These are phyloP conservation scores for Megaptera novaeangliae DNA, from an alignment of 2,113 vertebrate species.

Conservation along the genomic window DNA sequence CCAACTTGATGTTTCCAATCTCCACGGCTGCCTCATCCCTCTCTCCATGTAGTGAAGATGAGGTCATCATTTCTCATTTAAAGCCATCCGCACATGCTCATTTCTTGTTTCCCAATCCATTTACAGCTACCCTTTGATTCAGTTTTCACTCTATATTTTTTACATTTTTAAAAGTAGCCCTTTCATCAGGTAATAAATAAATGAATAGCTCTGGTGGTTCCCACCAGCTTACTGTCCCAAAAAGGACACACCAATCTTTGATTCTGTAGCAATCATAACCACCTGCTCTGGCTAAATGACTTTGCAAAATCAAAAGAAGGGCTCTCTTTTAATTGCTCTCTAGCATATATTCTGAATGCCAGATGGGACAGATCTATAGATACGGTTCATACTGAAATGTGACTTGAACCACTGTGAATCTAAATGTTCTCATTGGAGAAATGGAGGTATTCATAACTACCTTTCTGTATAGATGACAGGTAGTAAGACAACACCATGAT, in stretches of 20 bases:
- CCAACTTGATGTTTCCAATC: not conserved
- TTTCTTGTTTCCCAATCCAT: not conserved
- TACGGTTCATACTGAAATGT: not conserved
- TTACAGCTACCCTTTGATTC: not conserved
- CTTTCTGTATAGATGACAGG: not conserved
- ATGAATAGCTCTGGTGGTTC: not conserved
- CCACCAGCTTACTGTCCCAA: not conserved
- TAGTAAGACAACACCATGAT: not conserved
- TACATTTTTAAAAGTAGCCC: not conserved
- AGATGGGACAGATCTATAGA: not conserved
- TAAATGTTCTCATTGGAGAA: not conserved
- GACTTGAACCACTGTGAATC: not conserved
- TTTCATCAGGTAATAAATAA: not conserved
- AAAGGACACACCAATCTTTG: not conserved
- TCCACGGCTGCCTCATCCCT: not conserved
- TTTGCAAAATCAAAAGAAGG: not conserved
- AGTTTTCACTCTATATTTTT: not conserved
- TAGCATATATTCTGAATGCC: not conserved
- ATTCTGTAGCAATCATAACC: not conserved
- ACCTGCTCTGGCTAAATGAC: not conserved
- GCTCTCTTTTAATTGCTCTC: not conserved
- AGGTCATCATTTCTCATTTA: not conserved
- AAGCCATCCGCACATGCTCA: not conserved
- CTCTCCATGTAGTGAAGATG: not conserved
- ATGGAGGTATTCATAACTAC: not conserved